Base-by-base conservation (phyloP, 1,140 invertebrate species). In the Listronotus oregonensis region DNA sequence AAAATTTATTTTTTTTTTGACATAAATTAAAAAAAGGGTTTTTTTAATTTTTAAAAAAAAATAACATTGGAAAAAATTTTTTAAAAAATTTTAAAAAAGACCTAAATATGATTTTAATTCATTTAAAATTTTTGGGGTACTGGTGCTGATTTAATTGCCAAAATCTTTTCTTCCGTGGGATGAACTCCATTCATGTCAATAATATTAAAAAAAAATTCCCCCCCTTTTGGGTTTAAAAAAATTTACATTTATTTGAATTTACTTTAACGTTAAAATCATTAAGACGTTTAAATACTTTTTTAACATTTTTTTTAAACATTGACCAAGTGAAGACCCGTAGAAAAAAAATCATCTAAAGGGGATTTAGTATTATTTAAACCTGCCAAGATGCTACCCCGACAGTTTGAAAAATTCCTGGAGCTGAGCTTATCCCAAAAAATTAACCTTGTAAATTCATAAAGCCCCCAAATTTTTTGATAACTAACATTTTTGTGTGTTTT, bases 81-180 rank as follows among this genome's bases (percentile, higher is more conserved):
- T 74, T 39, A 60, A 78, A 77, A 59, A 79, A 83, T 37, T 76
- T 75, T 37, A 76, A 65, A n/a, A n/a, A 55, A 80, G 70, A 3
- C 79, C 78, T 3, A 82, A 49, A 64, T 83, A 80, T n/a, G 67
- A 57, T 49, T 72, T 66, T 0, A 82, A 18, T 56, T 77, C 66
- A 32, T 71, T 75, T n/a, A 72, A 32, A 60, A n/a, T n/a, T 74
- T 74, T 55, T 61, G 63, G 27, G 79, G 80, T 44, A 11, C 15
- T 10, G 66, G 66, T 34, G 78, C 71, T 5, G 75, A 56, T 10
- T 42, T 34, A 11, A 82, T 73, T 14, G 71, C 73, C 40, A 66
- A 39, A 0, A 80, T 66, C 67, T 81, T 82, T 6, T 72, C 70
- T 47, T 72, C 74, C 40, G 80, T 76, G 32, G 75, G 67, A 40